Percentiles rank a stretch among this genome's conserved stretches.
Evolutionary conservation across 2,797 vertebrate genomes (phyloP).

Genomic region (Antennarius maculatus): DNA sequence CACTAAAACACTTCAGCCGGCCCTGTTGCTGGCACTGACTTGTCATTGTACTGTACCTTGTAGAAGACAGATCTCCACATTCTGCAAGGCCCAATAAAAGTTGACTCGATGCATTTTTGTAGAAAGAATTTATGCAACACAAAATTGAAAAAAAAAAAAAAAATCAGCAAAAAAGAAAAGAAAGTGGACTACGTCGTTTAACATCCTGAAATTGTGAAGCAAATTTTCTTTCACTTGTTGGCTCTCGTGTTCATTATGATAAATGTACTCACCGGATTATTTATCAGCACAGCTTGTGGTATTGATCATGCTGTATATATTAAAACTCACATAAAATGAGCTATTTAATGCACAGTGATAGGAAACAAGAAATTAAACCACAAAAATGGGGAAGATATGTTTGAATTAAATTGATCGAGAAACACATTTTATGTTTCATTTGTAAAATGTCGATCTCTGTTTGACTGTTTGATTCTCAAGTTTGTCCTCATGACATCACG

Average conservation of each 20-base stretch:
- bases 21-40: conserved; percentile 62
- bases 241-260: background rate
- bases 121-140: too few relatives aligned
- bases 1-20: conserved; percentile 76
- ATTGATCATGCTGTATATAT: conserved; percentile 3
- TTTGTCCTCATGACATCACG: too few relatives aligned
- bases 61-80: conserved; percentile 57
- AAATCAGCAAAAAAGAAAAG: background rate
- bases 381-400: background rate
- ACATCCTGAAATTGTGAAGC: background rate
- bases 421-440: too few relatives aligned
- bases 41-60: conserved; percentile 71
- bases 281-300: background rate
- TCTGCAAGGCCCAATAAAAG: conserved; percentile 38
- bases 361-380: background rate
- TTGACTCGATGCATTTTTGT: background rate
- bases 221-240: too few relatives aligned
- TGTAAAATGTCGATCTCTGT: too few relatives aligned
- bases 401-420: background rate
- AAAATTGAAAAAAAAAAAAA: too few relatives aligned
- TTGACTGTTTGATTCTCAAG: too few relatives aligned
- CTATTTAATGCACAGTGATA: background rate
- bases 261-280: background rate
- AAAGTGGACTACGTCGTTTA: conserved; percentile 10
- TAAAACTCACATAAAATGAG: background rate